phyloP scores from a whole-genome alignment of 2,113 vertebrate genomes.

The Todiramphus saurophagus region DNA sequence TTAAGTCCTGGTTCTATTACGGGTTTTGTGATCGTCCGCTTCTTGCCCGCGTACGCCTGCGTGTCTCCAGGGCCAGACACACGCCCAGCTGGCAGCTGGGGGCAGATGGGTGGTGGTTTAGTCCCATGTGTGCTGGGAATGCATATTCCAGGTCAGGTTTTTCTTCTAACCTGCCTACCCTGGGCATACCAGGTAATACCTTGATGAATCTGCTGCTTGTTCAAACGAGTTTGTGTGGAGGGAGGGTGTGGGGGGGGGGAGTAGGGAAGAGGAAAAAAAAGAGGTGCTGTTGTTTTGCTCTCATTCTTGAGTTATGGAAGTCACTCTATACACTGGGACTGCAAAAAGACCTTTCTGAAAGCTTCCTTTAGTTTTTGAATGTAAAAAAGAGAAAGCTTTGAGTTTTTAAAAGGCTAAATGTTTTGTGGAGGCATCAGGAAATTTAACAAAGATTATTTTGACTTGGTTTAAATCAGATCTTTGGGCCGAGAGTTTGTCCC shows the following conservation, averaged over 20 bases:
- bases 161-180: constrained; percentile 9
- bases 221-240: constrained; percentile 57
- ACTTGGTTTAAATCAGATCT: neutral
- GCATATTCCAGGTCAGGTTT: constrained; percentile 61
- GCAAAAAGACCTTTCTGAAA: neutral
- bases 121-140: neutral
- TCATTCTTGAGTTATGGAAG: neutral
- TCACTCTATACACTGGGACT: neutral
- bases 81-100: neutral
- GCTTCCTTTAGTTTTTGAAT: neutral
- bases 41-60: neutral
- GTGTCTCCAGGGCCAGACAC: neutral
- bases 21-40: neutral
- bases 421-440: neutral
- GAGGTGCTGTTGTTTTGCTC: neutral
- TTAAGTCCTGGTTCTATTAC: neutral
- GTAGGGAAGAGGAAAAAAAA: neutral
- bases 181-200: constrained; percentile 36
- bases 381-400: neutral
- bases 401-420: neutral
- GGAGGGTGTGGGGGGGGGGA: too few species aligned
- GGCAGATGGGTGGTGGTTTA: neutral
- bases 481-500: neutral
- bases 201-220: constrained; percentile 56
- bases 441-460: neutral